These are phyloP conservation scores for Amphipyra berbera DNA, from an alignment of 2,888 invertebrate genomes.

Conservation along the genomic window DNA sequence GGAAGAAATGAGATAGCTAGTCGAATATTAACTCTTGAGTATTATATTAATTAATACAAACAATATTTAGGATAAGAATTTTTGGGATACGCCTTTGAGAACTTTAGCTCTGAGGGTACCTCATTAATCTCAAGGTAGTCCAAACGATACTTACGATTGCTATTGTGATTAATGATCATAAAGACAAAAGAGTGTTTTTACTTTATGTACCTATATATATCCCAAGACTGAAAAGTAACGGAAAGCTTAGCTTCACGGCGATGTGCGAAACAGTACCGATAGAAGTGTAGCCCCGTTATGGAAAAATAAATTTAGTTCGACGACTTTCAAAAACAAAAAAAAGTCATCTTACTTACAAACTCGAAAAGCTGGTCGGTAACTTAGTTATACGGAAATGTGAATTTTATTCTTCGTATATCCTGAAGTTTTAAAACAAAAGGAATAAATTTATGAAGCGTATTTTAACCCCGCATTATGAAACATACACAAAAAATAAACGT, in stretches of 20 bases:
- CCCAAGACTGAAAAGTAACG: background rate
- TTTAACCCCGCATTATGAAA: no score
- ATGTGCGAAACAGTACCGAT: no score
- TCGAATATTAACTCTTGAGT: constrained; percentile 26
- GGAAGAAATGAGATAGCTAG: constrained; percentile 34
- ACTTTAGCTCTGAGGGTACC: constrained; percentile 4
- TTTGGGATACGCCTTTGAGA: constrained; percentile 14
- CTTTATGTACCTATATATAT: background rate
- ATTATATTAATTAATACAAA: constrained; percentile 26
- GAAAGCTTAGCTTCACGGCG: background rate
- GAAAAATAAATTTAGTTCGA: no score
- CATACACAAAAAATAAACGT: no score
- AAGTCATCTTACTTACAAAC: background rate
- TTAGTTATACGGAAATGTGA: background rate
- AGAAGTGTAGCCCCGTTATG: no score
- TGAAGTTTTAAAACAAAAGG: background rate
- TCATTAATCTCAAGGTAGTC: constrained; percentile 20
- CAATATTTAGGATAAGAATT: constrained; percentile 13
- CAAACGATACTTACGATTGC: no score
- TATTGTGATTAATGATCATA: background rate
- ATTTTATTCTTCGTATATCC: background rate
- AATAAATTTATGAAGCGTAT: no score
- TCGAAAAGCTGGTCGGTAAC: background rate
- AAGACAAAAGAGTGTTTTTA: background rate
- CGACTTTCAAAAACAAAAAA: background rate